Percentiles rank a stretch among this genome's conserved stretches.
Evolutionary conservation across 2,113 vertebrate species (phyloP).

Genomic region (Acinonyx jubatus): DNA sequence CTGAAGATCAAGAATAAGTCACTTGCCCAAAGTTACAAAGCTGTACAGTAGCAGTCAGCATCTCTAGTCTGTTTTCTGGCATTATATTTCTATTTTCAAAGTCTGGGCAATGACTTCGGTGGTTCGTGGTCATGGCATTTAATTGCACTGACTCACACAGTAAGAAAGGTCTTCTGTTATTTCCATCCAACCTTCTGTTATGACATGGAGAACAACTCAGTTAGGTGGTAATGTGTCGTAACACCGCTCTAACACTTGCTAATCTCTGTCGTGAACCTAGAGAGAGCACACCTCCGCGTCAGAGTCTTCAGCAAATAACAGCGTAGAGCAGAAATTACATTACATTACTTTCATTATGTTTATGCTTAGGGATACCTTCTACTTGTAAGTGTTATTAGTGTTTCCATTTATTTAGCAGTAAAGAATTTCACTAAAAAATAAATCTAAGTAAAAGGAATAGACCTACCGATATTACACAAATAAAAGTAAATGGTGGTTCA

Average conservation of each 20-base stretch:
- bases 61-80: neutral
- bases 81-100: neutral
- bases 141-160: neutral
- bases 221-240: neutral
- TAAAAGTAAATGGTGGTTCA: neutral
- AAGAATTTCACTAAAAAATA: constrained; percentile 38
- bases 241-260: neutral
- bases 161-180: neutral
- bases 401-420: neutral
- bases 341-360: neutral
- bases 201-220: neutral
- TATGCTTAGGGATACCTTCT: neutral
- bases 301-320: neutral
- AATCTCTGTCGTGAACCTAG: neutral
- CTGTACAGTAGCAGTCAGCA: neutral
- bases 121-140: neutral
- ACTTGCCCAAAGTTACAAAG: neutral
- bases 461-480: neutral
- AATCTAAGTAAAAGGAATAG: constrained; percentile 46
- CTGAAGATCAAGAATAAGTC: neutral
- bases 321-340: neutral
- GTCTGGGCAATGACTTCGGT: neutral
- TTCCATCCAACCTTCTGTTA: neutral
- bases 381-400: neutral
- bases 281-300: neutral